Evolutionary conservation across 1,140 invertebrate species (phyloP).

Genomic region (Anastatus disparis): DNA sequence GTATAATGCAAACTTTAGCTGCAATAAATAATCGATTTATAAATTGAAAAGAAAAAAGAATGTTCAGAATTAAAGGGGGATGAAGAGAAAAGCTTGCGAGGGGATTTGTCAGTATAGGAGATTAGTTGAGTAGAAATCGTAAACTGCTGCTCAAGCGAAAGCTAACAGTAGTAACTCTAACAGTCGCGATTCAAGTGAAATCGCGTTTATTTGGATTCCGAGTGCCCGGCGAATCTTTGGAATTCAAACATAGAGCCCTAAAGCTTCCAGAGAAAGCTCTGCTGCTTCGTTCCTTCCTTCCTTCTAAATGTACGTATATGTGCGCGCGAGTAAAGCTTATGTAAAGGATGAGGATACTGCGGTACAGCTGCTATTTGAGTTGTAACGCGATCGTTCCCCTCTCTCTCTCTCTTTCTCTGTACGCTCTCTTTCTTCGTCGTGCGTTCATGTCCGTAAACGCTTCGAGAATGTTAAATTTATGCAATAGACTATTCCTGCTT

Average conservation of each 20-base stretch:
- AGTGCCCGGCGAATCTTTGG: conserved; percentile 49
- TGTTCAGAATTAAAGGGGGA: too few relatives aligned
- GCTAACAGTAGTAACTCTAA: too few relatives aligned
- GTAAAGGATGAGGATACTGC: background rate
- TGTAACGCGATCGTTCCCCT: conserved; percentile 30
- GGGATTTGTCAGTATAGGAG: too few relatives aligned
- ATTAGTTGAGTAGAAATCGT: too few relatives aligned
- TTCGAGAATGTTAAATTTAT: conserved; percentile 50
- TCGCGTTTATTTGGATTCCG: conserved; percentile 42
- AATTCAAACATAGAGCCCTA: conserved; percentile 53
- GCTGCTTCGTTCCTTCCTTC: too few relatives aligned
- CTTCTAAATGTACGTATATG: too few relatives aligned
- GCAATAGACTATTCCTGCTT: conserved; percentile 42
- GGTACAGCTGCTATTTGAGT: conserved; percentile 45
- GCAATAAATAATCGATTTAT: too few relatives aligned
- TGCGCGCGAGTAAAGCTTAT: background rate
- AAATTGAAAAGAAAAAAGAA: too few relatives aligned
- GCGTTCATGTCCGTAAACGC: conserved; percentile 38
- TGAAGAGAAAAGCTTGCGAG: too few relatives aligned
- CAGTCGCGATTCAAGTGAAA: background rate
- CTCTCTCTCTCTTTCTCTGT: conserved; percentile 39
- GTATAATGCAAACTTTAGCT: too few relatives aligned
- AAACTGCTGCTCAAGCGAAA: too few relatives aligned
- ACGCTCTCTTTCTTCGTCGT: background rate
- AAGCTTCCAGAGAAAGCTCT: background rate